phyloP scores from a whole-genome alignment of 2,113 vertebrate genomes.

The Perca fluviatilis region DNA sequence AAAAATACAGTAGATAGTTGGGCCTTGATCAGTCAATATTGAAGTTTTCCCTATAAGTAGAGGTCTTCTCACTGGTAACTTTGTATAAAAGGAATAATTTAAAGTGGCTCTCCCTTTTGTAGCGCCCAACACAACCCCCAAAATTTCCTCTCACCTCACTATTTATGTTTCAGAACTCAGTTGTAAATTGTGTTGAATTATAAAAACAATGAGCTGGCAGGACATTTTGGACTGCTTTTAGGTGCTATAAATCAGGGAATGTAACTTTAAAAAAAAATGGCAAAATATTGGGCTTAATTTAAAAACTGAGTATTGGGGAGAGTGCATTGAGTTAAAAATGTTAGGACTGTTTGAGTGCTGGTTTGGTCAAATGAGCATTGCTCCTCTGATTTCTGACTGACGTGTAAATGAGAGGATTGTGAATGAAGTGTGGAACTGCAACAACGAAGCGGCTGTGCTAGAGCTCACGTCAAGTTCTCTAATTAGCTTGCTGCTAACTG shows the following conservation, averaged over 20 bases:
- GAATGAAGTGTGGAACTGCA: slow-evolving; percentile 41
- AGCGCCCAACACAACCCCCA: not conserved
- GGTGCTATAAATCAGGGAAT: slow-evolving; percentile 17
- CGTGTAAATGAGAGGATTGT: slow-evolving; percentile 32
- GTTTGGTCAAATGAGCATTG: slow-evolving; percentile 36
- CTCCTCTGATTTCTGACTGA: slow-evolving; percentile 44
- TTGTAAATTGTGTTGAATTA: slow-evolving; percentile 20
- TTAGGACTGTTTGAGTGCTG: slow-evolving; percentile 29
- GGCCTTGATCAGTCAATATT: slow-evolving; percentile 32
- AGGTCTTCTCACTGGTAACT: slow-evolving; percentile 48
- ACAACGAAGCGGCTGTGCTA: slow-evolving; percentile 26
- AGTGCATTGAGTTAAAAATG: slow-evolving; percentile 18
- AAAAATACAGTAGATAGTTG: slow-evolving; percentile 38
- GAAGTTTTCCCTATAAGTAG: slow-evolving; percentile 19
- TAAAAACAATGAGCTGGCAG: slow-evolving; percentile 1
- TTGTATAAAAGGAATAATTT: slow-evolving; percentile 25
- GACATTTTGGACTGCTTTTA: slow-evolving; percentile 5
- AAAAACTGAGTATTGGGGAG: slow-evolving; percentile 28
- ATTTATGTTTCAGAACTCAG: slow-evolving; percentile 17
- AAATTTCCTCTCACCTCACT: slow-evolving; percentile 20
- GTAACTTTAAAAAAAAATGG: slow-evolving; percentile 15
- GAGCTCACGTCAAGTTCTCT: slow-evolving; percentile 43
- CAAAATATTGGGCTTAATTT: slow-evolving; percentile 32
- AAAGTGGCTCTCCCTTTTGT: slow-evolving; percentile 11
- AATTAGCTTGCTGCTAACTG: slow-evolving; percentile 76